These are phyloP conservation scores for Solenodon paradoxus DNA, from an alignment of 2,113 vertebrate genomes.

Conservation along the genomic window DNA sequence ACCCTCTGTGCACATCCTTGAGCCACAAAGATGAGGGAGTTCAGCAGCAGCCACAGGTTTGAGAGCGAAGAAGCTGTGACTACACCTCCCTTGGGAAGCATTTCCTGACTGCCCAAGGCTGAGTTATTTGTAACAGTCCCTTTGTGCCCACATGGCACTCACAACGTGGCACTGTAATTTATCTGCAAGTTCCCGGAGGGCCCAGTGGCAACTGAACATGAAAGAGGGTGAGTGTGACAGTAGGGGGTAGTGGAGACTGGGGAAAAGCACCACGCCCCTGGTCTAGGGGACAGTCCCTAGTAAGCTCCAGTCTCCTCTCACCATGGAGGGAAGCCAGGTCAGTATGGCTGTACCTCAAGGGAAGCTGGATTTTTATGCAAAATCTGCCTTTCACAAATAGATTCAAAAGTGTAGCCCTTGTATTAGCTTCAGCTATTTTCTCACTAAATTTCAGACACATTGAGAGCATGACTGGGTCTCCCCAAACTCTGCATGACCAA, in stretches of 20 bases:
- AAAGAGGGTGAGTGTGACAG: neutral
- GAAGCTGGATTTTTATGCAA: neutral
- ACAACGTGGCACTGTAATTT: rapidly evolving
- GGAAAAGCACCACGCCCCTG: neutral
- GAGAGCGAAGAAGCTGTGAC: constrained; percentile 44
- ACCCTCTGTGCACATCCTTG: constrained; percentile 39
- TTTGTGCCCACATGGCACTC: neutral
- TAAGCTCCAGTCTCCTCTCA: neutral
- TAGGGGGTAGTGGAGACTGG: neutral
- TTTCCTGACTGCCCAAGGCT: constrained; percentile 14
- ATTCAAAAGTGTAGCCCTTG: neutral
- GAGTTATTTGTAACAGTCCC: neutral
- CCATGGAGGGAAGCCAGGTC: neutral
- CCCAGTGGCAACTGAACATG: neutral
- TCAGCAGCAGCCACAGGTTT: neutral
- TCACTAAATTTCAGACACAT: neutral
- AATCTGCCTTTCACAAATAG: neutral
- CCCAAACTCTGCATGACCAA: neutral
- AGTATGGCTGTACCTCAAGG: neutral
- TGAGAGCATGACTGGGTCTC: neutral
- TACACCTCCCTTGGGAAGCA: constrained; percentile 42
- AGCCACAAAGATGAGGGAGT: neutral
- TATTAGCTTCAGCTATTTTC: neutral
- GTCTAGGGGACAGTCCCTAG: neutral
- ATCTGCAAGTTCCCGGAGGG: neutral